These are phyloP conservation scores for Berghia stephanieae DNA, from an alignment of 1,140 invertebrate species.

Conservation along the genomic window DNA sequence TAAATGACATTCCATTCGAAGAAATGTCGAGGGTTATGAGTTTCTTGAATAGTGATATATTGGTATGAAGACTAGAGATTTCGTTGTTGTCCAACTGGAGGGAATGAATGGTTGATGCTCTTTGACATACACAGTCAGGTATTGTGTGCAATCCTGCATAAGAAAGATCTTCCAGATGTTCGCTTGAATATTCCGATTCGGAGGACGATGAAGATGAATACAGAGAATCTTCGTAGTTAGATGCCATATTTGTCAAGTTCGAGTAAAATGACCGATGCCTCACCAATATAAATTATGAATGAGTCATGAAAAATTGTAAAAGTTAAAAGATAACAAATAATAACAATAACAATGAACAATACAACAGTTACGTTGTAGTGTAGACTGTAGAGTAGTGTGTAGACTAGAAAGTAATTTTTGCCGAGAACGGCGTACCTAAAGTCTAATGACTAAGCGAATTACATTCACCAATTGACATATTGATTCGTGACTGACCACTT, in stretches of 20 bases:
- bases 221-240: constrained; percentile 16
- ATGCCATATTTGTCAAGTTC: constrained; percentile 22
- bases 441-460: too few species aligned
- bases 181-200: constrained; percentile 50
- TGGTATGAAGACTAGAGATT: constrained; percentile 59
- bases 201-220: constrained; percentile 33
- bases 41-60: constrained; percentile 66
- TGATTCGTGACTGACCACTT: too few species aligned
- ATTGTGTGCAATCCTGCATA: constrained; percentile 55
- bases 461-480: too few species aligned
- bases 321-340: too few species aligned
- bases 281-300: too few species aligned
- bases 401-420: too few species aligned
- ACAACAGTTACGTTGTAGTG: too few species aligned
- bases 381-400: too few species aligned
- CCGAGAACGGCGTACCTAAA: too few species aligned
- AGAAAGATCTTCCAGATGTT: constrained; percentile 61
- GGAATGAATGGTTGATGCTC: constrained; percentile 45
- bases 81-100: constrained; percentile 65
- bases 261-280: too few species aligned
- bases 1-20: constrained; percentile 80
- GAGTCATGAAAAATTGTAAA: too few species aligned
- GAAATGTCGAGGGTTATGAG: constrained; percentile 82
- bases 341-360: too few species aligned
- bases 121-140: constrained; percentile 50